Evolutionary conservation across 2,888 invertebrate species (phyloP), one percentile per base, ranked within the genome.

Genomic region (Ophion ellenae): DNA sequence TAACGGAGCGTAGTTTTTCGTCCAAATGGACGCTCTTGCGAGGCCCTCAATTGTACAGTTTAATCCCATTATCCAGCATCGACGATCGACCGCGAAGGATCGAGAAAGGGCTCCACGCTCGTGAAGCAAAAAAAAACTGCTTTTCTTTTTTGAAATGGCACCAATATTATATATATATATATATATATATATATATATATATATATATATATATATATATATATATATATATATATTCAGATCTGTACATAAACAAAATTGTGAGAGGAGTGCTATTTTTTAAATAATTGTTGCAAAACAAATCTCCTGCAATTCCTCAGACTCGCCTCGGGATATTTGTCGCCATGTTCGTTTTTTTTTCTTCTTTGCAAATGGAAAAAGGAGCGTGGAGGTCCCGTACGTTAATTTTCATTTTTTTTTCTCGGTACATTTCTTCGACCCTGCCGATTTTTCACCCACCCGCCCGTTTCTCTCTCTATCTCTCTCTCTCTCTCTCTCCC

Each of bases 41-140:
- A 77, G 40, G 47, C 77, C 57, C 61, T 77, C 77, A 32, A 81
- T 67, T 81, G 85, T 85, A 85, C 85, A 85, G 85, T 85, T 84
- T 67, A 66, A 81, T 84, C 84, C 67, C n/a, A 45, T 78, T 74
- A 81, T 71, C 73, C 73, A 77, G 40, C 76, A 71, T 76, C 66
- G 84, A 20, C 77, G 81, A 76, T 76, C 75, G 75, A 76, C 66
- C 78, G 73, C n/a, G 61, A 74, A 63, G 53, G 47, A 28, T 28
- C 28, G 53, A 53, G 17, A 9, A 47, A 53, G 70, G 70, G 47
- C 24, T 70, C 70, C 70, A 70, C 53, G 28, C 53, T 53, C 53
- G 7, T 47, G 7, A 70, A 47, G 28, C 69, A 45, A 70, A 70
- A 28, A 47, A 69, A 14, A 64, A 64, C 14, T 28, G 14, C 20